Base-by-base conservation (phyloP, 1,140 invertebrate species). In the Marisa cornuarietis region DNA sequence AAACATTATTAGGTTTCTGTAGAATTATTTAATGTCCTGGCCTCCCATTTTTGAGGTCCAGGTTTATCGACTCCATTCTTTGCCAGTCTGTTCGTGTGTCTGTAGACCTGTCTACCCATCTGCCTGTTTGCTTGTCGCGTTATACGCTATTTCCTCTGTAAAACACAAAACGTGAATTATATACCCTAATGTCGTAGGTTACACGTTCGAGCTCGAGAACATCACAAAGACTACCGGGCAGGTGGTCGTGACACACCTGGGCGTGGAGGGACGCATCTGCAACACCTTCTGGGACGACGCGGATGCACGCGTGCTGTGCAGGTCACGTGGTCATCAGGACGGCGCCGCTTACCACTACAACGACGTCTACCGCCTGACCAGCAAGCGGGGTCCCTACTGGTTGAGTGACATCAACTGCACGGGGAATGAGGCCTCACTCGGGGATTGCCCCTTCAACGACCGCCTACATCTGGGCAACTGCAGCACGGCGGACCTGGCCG, bases 331-430 rank as follows among this genome's bases (percentile, higher is more conserved):
- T 26, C 85, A 81, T 63, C 65, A 58, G 31, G 76, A 80, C 73
- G 87, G 87, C 6, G 78, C 87, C 16, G 85, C 86, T 49, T 87
- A 86, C 72, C 83, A 84, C 22, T 77, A 83, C 73, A 42, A 42
- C 31, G 31, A 42, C 31, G 3, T 42, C 31, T 42, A 42, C 31
- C 31, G 31, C 31, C 31, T 42, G 2, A 0, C 31, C 31, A 42
- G 31, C 31, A 6, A 42, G 42, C 71, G 80, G 9, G 88, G 88
- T 26, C 87, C 87, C 0, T 87, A 84, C 77, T 88, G 87, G 88
- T 75, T 89, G 65, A 86, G 84, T 76, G 78, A 85, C 61, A 76
- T 89, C 13, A 81, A 85, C 26, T 89, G 88, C 82, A 83, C 79
- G 18, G 88, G 88, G 66, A 81, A 76, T 42, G 87, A 89, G 54